These are phyloP conservation scores for Sminthurides bifidus DNA, from an alignment of 1,140 invertebrate species.

Conservation along the genomic window DNA sequence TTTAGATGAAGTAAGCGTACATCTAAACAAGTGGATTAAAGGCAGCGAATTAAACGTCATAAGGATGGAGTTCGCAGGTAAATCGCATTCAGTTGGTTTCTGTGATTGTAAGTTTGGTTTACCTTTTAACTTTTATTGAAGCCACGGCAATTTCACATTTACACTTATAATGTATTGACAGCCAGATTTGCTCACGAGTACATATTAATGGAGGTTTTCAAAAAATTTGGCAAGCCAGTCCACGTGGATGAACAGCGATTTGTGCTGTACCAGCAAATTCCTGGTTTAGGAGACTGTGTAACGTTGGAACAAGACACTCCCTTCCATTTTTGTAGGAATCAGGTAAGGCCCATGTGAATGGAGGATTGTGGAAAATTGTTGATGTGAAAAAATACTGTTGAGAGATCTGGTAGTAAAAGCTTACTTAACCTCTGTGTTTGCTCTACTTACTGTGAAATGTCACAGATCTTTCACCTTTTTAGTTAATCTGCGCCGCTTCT, in stretches of 20 bases:
- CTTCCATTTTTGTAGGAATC: slow-evolving; percentile 20
- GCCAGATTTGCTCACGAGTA: slow-evolving; percentile 35
- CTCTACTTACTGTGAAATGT: neutral
- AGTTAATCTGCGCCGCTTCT: too few species aligned
- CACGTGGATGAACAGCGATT: slow-evolving; percentile 29
- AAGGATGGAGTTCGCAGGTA: too few species aligned
- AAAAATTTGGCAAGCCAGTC: slow-evolving; percentile 30
- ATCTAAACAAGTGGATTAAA: too few species aligned
- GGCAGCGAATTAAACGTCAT: too few species aligned
- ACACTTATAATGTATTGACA: slow-evolving; percentile 9
- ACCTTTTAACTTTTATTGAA: neutral
- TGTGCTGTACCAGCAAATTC: slow-evolving; percentile 16
- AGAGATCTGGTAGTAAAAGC: neutral
- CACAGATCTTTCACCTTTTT: too few species aligned
- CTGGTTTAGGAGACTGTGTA: neutral
- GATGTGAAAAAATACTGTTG: neutral
- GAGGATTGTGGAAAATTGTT: too few species aligned
- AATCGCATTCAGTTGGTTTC: neutral
- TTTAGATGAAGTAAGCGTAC: slow-evolving; percentile 37
- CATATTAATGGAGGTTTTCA: slow-evolving; percentile 31
- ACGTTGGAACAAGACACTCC: slow-evolving; percentile 12
- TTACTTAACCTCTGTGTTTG: neutral
- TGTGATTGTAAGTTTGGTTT: neutral
- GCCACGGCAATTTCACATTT: neutral
- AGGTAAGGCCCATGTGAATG: too few species aligned